Base-by-base conservation (phyloP, 2,113 vertebrate species). In the Nerophis ophidion region DNA sequence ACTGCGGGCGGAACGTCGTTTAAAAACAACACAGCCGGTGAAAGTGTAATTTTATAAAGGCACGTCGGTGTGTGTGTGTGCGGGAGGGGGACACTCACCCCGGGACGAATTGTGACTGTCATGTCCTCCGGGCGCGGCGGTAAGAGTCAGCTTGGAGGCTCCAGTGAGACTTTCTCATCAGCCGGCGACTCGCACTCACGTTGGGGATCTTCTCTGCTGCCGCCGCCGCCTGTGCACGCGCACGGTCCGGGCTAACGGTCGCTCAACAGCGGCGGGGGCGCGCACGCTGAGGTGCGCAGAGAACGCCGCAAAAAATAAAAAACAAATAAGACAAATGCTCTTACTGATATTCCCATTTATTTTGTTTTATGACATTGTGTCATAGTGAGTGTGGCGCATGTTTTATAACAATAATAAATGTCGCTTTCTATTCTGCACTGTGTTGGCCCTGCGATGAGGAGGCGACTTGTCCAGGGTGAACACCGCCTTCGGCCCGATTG, bases 261-360 rank as follows among this genome's bases (percentile, higher is more conserved):
- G 75, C 78, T 52, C 50, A 34, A 64, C 58, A 60, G 65, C 57
- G 7, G 45, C 84, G 84, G 75, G 33, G 0, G 71, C 86, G 86
- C 84, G 87, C 89, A 83, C 87, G 84, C 63, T 10, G 57, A 70
- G 54, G 53, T 54, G 49, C 64, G 54, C 65, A 68, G 4, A 47
- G 57, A 66, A 80, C 78, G 65, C 65, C 82, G 96, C 94, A 93
- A 96, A 85, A 95, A 91, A 50, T 93, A 91, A 85, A 85, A 95
- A 91, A 50, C 93, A 92, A 85, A 79, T 94, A 90, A 95, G 90
- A 79, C 94, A 89, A 81, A 97, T 93, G 11, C 19, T n/a, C 19
- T n/a, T 26, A 26, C 16, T 11, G 33, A 51, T 16, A 16, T 51
- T 1, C 1, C 8, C 8, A 9, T 51, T 11, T 15, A 10, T 19